These are phyloP conservation scores for Linnaemya tessellans DNA, from an alignment of 2,888 invertebrate species.

Conservation along the genomic window DNA sequence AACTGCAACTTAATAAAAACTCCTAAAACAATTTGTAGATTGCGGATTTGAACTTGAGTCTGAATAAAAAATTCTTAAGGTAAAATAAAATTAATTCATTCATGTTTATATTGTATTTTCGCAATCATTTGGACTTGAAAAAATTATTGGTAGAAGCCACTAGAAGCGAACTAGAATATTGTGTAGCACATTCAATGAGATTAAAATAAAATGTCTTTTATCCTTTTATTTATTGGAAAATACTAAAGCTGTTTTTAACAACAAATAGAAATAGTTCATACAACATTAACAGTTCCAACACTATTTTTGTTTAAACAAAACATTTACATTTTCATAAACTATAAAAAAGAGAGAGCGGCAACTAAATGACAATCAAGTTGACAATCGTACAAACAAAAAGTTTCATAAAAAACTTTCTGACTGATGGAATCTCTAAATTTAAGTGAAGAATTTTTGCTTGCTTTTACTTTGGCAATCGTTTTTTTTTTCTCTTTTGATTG, in stretches of 20 bases:
- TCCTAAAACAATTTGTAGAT: too few species aligned
- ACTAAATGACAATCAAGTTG: constrained; percentile 29
- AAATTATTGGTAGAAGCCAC: too few species aligned
- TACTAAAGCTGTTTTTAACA: not conserved
- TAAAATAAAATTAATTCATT: too few species aligned
- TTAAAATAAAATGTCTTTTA: not conserved
- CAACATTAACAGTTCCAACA: too few species aligned
- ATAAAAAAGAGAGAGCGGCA: not conserved
- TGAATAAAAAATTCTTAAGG: too few species aligned
- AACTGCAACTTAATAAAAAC: too few species aligned
- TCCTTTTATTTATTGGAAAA: not conserved
- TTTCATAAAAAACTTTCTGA: constrained; percentile 15
- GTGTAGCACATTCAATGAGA: not conserved
- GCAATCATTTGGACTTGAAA: too few species aligned
- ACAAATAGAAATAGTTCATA: not conserved
- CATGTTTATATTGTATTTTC: too few species aligned
- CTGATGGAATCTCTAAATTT: constrained; percentile 7
- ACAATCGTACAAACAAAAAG: constrained; percentile 1
- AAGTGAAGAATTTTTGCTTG: not conserved
- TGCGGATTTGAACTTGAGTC: too few species aligned
- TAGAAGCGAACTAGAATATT: not conserved
- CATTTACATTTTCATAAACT: constrained; percentile 24
- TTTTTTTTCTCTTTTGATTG: not conserved
- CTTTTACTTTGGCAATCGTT: not conserved
- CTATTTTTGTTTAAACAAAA: constrained; percentile 20